Evolutionary conservation across 2,797 vertebrate genomes (phyloP), one percentile per base, ranked within the genome.

Genomic region (Falco naumanni): DNA sequence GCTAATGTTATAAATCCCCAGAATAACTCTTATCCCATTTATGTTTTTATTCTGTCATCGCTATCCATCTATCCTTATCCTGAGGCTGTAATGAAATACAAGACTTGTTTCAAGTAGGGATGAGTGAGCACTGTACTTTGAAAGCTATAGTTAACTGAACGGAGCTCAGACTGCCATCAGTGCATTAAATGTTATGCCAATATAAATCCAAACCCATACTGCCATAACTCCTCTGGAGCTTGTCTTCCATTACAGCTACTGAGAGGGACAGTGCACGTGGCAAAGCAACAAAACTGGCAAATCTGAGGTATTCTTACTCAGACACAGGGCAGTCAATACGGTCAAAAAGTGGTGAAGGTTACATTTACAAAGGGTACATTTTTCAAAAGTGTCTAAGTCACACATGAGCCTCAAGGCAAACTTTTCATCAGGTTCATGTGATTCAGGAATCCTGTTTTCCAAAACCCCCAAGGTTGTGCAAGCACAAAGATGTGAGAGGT

Each of bases 11-110:
- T 84, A 95, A 91, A 86, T 77, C 83, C 72, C 25, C 80, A 90
- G 66, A 95, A 84, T 89, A 94, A 96, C 25, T 88, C 82, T 90
- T 82, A 93, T 83, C 84, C 85, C 75, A 82, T 92, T 90, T 84
- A 89, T 90, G 84, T 89, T 94, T 95, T 90, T 81, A 94, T 89
- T 94, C 70, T 95, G 90, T 74, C 81, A 92, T 77, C 10, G 2
- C 57, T 90, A 94, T 95, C 78, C 75, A 91, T 94, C 90, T 84
- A 75, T 60, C 34, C 75, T 83, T 87, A 80, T 87, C 91, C 88
- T 87, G 65, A 93, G 86, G 92, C 75, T 80, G 29, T 74, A 95
- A 85, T 43, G 77, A 95, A 95, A 89, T 64, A 95, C 29, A 94
- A 71, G 90, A 51, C 33, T 90, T 84, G n/a, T 92, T 92, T 82